phyloP scores from a whole-genome alignment of 1,140 invertebrate species.

The Armadillidium nasatum region DNA sequence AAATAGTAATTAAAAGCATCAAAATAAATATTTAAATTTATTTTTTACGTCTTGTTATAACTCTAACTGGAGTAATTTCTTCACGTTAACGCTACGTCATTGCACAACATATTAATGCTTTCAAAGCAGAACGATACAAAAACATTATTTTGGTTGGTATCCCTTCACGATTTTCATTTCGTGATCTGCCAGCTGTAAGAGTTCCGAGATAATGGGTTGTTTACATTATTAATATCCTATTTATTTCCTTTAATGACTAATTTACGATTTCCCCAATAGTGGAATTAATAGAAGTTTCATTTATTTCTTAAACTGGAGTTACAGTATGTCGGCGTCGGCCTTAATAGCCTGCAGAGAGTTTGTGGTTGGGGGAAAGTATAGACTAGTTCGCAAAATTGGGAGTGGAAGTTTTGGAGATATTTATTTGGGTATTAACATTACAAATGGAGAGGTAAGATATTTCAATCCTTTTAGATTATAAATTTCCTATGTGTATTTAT shows the following conservation, averaged over 20 bases:
- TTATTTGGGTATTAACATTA: slow-evolving; percentile 61
- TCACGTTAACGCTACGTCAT: too few relatives aligned
- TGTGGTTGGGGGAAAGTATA: slow-evolving; percentile 85
- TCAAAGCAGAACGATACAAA: background rate
- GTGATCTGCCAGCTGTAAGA: slow-evolving; percentile 2
- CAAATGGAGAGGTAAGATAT: slow-evolving; percentile 60
- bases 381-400: slow-evolving; percentile 92
- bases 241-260: background rate
- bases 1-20: too few relatives aligned
- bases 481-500: too few relatives aligned
- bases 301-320: background rate
- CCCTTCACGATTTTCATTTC: background rate
- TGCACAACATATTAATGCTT: too few relatives aligned
- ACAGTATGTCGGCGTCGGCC: background rate
- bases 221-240: background rate
- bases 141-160: background rate
- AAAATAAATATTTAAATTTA: too few relatives aligned
- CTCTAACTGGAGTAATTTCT: too few relatives aligned
- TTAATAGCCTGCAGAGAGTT: slow-evolving; percentile 57
- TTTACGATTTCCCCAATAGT: background rate
- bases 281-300: background rate
- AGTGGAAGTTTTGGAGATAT: slow-evolving; percentile 99
- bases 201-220: background rate
- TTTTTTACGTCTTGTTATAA: too few relatives aligned
- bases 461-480: too few relatives aligned